phyloP scores from a whole-genome alignment of 2,113 vertebrate genomes.

The Proteles cristata region DNA sequence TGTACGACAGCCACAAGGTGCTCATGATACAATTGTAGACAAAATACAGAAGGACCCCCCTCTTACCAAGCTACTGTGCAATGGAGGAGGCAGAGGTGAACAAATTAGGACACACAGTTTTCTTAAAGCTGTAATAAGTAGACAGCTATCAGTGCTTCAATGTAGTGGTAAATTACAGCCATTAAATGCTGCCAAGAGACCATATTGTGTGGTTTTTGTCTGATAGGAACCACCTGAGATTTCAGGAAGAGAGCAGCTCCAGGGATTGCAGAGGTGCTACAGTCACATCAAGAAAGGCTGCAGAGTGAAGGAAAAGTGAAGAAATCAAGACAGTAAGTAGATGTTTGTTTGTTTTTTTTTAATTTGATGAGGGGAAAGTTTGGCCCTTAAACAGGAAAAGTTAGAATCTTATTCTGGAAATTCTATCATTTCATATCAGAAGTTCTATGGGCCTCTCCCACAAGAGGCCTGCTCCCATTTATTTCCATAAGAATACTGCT shows the following conservation, averaged over 20 bases:
- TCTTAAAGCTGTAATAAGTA: neutral
- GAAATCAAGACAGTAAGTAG: neutral
- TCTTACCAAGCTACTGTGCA: neutral
- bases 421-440: neutral
- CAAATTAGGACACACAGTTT: neutral
- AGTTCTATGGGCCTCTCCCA: neutral
- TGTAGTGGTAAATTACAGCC: neutral
- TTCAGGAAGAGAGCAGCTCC: neutral
- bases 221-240: neutral
- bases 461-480: neutral
- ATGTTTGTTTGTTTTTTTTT: neutral
- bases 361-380: neutral
- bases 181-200: neutral
- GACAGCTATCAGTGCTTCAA: neutral
- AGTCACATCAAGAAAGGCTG: neutral
- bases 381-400: neutral
- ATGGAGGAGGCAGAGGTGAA: neutral
- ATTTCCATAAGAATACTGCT: neutral
- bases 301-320: neutral
- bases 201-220: neutral
- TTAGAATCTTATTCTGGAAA: neutral
- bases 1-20: neutral
- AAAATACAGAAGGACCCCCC: neutral
- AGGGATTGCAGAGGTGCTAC: accelerated
- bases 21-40: neutral